phyloP scores from a whole-genome alignment of 2,797 vertebrate species.

The Hydrophis major region DNA sequence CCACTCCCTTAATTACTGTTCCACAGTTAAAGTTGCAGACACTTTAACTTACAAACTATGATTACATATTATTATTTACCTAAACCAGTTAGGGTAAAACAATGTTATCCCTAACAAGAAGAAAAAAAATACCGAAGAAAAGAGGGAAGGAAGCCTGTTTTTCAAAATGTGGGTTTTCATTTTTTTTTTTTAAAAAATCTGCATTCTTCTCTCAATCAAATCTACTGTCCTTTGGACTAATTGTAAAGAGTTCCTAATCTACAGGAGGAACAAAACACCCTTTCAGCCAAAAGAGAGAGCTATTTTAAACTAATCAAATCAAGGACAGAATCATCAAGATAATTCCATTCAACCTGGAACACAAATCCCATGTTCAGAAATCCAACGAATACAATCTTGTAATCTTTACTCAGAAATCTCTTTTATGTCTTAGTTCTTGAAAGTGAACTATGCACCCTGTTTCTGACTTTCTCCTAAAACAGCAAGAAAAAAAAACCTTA shows the following conservation, averaged over 20 bases:
- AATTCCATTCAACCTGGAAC: background rate
- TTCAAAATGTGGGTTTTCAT: background rate
- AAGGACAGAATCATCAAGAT: background rate
- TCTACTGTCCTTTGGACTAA: background rate
- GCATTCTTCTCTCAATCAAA: background rate
- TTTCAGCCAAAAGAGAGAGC: background rate
- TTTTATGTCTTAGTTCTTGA: background rate
- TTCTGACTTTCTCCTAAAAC: constrained; percentile 2
- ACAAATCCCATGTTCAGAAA: background rate
- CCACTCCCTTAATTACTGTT: too few species aligned
- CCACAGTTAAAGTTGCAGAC: too few species aligned
- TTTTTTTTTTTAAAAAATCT: background rate
- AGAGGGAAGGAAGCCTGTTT: background rate
- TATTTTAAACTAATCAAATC: background rate
- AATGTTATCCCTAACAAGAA: too few species aligned
- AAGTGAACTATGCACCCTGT: background rate
- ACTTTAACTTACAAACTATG: too few species aligned
- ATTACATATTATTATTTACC: too few species aligned
- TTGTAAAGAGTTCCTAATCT: background rate
- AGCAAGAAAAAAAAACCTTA: background rate
- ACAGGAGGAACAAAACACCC: background rate
- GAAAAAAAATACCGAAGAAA: background rate
- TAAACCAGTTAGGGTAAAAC: too few species aligned
- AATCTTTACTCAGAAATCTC: background rate
- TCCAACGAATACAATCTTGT: background rate